Evolutionary conservation across 37 sponge, comb jelly and placozoan genomes (phyloP), one percentile per base, ranked within the genome.

Genomic region (Geodia barretti): DNA sequence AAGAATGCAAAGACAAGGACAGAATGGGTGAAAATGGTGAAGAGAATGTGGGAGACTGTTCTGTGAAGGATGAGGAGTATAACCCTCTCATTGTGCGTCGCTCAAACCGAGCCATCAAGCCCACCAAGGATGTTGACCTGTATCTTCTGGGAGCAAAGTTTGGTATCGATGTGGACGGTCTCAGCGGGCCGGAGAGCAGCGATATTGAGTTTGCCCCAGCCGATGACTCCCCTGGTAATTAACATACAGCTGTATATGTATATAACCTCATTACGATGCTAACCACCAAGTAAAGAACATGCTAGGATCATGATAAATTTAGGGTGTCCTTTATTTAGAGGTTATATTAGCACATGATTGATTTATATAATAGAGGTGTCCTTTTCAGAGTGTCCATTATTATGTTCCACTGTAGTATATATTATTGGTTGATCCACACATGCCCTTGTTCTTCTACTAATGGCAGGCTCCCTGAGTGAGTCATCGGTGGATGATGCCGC

Each of bases 91-190:
- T 74, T 32, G 67, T 74, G 42, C 65, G 83, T 32, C 83, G 83
- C 9, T 83, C 83, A 9, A 39, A 74, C 0, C 74, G 83, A 26
- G 75, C 75, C 14, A 83, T 83, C 67, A 83, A 83, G 36, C 83
- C 83, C 7, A 83, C 83, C 19, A 83, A 83, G 66, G 83, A 83
- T 33, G 28, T 74, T 37, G 83, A 83, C 66, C 75, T 83, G 23
- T 83, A 83, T 36, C 67, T 83, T 47, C 36, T 83, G 1, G 75
- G 75, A 1, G 74, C 74, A 9, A 38, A 83, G 67, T 83, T 64
- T 74, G 83, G 83, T 1, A 39, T 83, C 26, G 68, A 73, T 30
- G 47, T 83, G 66, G 83, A 73, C 21, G 68, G 64, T 30, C 34
- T 83, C 47, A 65, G 75, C 30, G 83, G 73, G 21, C 66, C 25